These are phyloP conservation scores for Temnothorax longispinosus DNA, from an alignment of 1,140 invertebrate species.

Conservation along the genomic window DNA sequence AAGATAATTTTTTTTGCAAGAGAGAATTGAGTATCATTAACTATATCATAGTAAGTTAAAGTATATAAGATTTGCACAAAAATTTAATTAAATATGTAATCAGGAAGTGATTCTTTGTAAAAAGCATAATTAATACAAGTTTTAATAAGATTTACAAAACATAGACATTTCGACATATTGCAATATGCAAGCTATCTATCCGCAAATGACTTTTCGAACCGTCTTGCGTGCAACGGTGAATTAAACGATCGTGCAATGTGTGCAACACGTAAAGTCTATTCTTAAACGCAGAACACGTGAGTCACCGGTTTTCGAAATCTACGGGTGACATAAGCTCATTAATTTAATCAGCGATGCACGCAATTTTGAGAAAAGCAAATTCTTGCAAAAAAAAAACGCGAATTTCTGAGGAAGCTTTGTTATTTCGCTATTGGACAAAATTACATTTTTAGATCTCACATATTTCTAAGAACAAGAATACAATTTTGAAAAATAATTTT, in stretches of 20 bases:
- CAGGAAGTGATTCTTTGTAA: neutral
- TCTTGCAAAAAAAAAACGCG: conserved; percentile 9
- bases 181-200: neutral
- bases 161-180: neutral
- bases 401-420: neutral
- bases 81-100: neutral
- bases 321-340: conserved; percentile 39
- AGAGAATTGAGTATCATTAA: neutral
- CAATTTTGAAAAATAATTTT: neutral
- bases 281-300: conserved; percentile 46
- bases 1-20: too few relatives aligned
- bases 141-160: neutral
- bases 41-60: neutral
- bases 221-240: neutral
- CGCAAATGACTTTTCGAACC: neutral
- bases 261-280: conserved; percentile 54
- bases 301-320: conserved; percentile 48
- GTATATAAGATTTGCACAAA: neutral
- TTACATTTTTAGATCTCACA: neutral
- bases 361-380: neutral
- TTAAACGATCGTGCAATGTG: conserved; percentile 37
- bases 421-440: neutral
- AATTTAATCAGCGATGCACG: conserved; percentile 57
- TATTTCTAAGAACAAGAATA: neutral
- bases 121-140: neutral